Evolutionary conservation across 2,113 vertebrate genomes (phyloP).

Genomic region (Rynchops niger): DNA sequence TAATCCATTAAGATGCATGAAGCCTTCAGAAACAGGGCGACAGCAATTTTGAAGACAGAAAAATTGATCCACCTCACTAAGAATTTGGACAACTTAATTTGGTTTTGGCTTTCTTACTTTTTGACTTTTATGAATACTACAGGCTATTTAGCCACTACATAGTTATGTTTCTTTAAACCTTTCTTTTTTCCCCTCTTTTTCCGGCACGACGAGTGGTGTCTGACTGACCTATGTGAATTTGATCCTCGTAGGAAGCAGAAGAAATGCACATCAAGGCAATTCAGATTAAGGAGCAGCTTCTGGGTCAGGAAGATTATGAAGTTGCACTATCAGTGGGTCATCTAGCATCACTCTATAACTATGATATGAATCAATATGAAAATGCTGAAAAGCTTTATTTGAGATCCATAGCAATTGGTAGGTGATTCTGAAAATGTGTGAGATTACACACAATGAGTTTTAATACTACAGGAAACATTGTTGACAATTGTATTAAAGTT

Average conservation of each 20-base stretch:
- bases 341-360: slow-evolving; percentile 97
- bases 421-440: not conserved
- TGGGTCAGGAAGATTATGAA: slow-evolving; percentile 98
- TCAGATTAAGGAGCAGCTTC: slow-evolving; percentile 97
- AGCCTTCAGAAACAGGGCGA: not conserved
- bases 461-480: too few species aligned
- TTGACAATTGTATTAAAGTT: not conserved
- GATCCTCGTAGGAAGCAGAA: slow-evolving; percentile 88
- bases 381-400: slow-evolving; percentile 97
- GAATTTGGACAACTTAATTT: not conserved
- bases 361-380: slow-evolving; percentile 98
- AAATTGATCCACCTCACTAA: not conserved
- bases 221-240: not conserved
- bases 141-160: accelerated
- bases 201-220: not conserved
- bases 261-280: slow-evolving; percentile 99
- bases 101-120: not conserved
- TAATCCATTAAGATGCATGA: accelerated
- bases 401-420: slow-evolving; percentile 97
- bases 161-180: not conserved
- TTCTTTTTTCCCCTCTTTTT: not conserved
- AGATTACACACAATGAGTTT: too few species aligned
- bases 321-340: slow-evolving; percentile 97
- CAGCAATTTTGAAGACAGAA: not conserved
- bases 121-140: not conserved